phyloP scores from a whole-genome alignment of 2,797 vertebrate species.

The Siniperca undulata region DNA sequence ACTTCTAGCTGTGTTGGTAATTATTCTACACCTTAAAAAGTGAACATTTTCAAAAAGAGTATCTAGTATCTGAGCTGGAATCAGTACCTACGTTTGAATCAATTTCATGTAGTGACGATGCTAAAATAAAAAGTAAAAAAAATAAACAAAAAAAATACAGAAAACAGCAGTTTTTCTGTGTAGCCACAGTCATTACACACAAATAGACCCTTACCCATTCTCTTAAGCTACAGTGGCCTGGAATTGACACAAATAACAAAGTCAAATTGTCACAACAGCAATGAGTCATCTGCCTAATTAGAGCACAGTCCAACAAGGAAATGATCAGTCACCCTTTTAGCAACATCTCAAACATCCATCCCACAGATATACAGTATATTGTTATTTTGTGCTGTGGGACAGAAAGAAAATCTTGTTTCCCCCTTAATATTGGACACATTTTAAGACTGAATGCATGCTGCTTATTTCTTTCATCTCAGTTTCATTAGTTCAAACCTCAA shows the following conservation, averaged over 20 bases:
- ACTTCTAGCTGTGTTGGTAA: constrained; percentile 25
- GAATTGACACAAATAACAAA: constrained; percentile 41
- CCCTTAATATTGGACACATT: constrained; percentile 59
- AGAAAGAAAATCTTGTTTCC: constrained; percentile 29
- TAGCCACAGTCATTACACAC: constrained; percentile 9
- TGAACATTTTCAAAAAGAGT: background rate
- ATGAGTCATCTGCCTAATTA: constrained; percentile 61
- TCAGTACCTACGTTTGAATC: background rate
- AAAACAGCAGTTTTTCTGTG: background rate
- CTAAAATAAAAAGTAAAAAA: background rate
- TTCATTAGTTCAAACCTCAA: constrained; percentile 78
- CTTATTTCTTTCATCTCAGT: constrained; percentile 72
- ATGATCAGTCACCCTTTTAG: constrained; percentile 57
- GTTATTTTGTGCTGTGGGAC: constrained; percentile 39
- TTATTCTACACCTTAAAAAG: constrained; percentile 15
- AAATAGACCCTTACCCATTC: constrained; percentile 18
- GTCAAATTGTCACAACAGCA: constrained; percentile 49
- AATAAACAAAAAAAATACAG: background rate
- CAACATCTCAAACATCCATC: constrained; percentile 50
- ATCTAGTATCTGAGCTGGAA: background rate
- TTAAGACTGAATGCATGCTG: constrained; percentile 53
- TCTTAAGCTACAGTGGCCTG: constrained; percentile 15
- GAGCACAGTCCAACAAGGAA: constrained; percentile 50
- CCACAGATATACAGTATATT: constrained; percentile 34
- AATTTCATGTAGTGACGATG: background rate